Base-by-base conservation (phyloP, 2,888 invertebrate species). In the Microctonus brassicae region DNA sequence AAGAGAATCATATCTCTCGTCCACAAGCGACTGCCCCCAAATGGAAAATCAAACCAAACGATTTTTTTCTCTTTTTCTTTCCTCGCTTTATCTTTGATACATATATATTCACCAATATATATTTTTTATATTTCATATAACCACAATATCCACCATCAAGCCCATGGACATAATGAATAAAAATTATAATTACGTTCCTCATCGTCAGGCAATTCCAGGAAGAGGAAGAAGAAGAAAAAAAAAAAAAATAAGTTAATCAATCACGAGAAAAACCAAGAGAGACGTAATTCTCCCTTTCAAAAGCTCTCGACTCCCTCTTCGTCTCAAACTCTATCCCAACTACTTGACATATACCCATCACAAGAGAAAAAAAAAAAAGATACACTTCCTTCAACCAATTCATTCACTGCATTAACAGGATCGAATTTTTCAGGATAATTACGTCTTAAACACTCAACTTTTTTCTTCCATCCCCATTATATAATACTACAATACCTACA, bases 121-220 rank as follows among this genome's bases (percentile, higher is more conserved):
- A n/a, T 65, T 65, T 58, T 63, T 52, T 26, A 64, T 33, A 26
- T 24, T 39, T 33, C 20, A 70, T 61, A 52, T 17, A 39, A 47
- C 52, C 29, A n/a, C 55, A 34, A 26, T 34, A 39, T 24, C 47
- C 57, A 33, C 64, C 55, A 57, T 57, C 36, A 72, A 72, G 33
- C 29, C 64, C 70, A 29, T 4, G 24, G 47, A 13, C 60, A 53
- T 86, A 87, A 86, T 86, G 87, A 87, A 87, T 87, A 86, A 87
- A 86, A 86, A 86, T 87, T 87, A 86, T 87, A 87, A 87, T 87
- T 87, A 85, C 86, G 83, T 84, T 86, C 83, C 83, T 83, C 84
- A 79, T 78, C 80, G 81, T 79, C 78, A 64, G n/a, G n/a, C n/a
- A n/a, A n/a, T n/a, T n/a, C n/a, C 69, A 10, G 6, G 74, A 58